phyloP scores from a whole-genome alignment of 2,888 invertebrate genomes.

The Digitonthophagus gazella region DNA sequence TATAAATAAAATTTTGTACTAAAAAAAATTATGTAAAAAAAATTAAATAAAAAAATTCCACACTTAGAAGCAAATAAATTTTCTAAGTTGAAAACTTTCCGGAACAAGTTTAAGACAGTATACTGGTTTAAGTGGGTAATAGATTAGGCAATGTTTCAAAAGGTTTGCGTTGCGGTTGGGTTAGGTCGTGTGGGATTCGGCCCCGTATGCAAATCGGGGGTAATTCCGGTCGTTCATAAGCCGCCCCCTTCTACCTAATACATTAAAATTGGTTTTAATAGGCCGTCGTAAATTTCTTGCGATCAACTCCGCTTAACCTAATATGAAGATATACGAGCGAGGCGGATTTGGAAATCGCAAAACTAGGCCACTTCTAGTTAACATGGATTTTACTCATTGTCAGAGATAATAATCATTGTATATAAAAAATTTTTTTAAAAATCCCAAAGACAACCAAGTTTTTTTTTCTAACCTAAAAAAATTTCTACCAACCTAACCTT shows the following conservation, averaged over 20 bases:
- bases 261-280: slow-evolving; percentile 28
- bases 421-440: neutral
- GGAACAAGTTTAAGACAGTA: neutral
- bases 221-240: neutral
- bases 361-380: neutral
- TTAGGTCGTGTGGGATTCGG: neutral
- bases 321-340: slow-evolving; percentile 13
- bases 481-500: too few relatives aligned
- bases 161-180: neutral
- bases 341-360: neutral
- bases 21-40: too few relatives aligned
- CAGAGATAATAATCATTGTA: neutral
- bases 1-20: too few relatives aligned
- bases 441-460: too few relatives aligned
- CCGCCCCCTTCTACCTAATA: slow-evolving; percentile 8
- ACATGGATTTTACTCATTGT: neutral
- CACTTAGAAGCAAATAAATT: neutral
- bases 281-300: slow-evolving; percentile 20
- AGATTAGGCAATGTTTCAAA: neutral
- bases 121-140: neutral
- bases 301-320: slow-evolving; percentile 18
- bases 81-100: neutral
- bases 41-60: too few relatives aligned
- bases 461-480: too few relatives aligned
- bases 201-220: neutral